A percentile compares a stretch with the other conserved stretches of the same genome.
Evolutionary conservation across 2,888 invertebrate genomes (phyloP).

Genomic region (Schizaphis graminum): DNA sequence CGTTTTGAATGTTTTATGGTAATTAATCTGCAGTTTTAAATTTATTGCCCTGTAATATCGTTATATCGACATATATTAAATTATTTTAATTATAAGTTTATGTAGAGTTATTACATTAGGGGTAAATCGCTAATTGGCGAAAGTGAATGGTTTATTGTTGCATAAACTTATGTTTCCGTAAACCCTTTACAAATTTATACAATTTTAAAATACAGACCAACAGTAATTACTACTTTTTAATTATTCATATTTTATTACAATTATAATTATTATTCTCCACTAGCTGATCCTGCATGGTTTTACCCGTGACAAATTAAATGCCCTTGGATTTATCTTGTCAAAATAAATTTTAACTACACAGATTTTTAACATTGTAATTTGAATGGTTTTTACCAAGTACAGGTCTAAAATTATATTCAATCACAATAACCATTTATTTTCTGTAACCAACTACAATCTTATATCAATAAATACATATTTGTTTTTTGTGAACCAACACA

Average conservation of each 20-base stretch:
- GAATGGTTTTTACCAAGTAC: too few relatives aligned
- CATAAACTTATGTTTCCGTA: background rate
- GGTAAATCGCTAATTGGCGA: background rate
- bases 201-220: background rate
- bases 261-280: background rate
- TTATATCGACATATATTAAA: background rate
- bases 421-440: too few relatives aligned
- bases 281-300: too few relatives aligned
- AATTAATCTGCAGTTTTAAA: background rate
- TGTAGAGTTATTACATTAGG: background rate
- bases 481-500: too few relatives aligned
- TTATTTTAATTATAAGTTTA: slow-evolving; percentile 51
- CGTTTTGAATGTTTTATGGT: background rate
- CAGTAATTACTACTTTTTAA: background rate
- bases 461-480: too few relatives aligned
- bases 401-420: too few relatives aligned
- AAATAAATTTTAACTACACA: too few relatives aligned
- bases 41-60: slow-evolving; percentile 35
- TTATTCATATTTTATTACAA: background rate
- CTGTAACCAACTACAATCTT: too few relatives aligned
- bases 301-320: too few relatives aligned
- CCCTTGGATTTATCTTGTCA: too few relatives aligned
- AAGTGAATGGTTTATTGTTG: background rate
- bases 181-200: background rate
- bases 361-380: too few relatives aligned